A percentile compares a stretch with the other conserved stretches of the same genome.
phyloP scores from a whole-genome alignment of 2,888 invertebrate genomes.

The Aphodius granarius region DNA sequence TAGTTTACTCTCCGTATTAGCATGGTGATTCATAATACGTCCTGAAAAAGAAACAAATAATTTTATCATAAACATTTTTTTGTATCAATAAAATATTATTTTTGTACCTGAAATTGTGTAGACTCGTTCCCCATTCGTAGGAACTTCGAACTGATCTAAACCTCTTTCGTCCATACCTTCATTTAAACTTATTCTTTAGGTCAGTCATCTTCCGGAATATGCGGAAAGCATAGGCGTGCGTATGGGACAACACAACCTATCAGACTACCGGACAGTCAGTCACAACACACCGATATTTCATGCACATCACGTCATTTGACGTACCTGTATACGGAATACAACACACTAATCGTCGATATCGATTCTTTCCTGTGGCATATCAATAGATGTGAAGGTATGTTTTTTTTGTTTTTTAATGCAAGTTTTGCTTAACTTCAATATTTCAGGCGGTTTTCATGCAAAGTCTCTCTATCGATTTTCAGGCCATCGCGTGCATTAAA shows the following conservation, averaged over 20 bases:
- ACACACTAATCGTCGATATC: background rate
- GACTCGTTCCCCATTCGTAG: background rate
- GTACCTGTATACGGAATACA: background rate
- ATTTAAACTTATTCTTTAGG: background rate
- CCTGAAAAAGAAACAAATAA: conserved; percentile 17
- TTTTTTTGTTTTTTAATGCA: background rate
- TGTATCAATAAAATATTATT: background rate
- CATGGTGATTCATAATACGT: conserved; percentile 19
- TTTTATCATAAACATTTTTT: background rate
- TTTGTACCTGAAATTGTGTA: conserved; percentile 5
- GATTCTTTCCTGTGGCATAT: too few species aligned
- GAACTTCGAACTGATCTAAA: background rate
- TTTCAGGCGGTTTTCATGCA: background rate
- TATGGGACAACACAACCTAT: background rate
- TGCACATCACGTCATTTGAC: background rate
- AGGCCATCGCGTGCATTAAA: background rate
- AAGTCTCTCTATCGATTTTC: background rate
- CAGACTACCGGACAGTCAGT: background rate
- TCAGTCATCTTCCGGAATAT: background rate
- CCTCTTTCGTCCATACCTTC: background rate
- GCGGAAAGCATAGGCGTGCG: background rate
- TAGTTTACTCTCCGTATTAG: conserved; percentile 30
- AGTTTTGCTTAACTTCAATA: background rate
- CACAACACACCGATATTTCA: background rate
- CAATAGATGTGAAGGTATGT: background rate